Evolutionary conservation across 2,797 vertebrate species (phyloP).

Genomic region (Aulostomus chinensis): DNA sequence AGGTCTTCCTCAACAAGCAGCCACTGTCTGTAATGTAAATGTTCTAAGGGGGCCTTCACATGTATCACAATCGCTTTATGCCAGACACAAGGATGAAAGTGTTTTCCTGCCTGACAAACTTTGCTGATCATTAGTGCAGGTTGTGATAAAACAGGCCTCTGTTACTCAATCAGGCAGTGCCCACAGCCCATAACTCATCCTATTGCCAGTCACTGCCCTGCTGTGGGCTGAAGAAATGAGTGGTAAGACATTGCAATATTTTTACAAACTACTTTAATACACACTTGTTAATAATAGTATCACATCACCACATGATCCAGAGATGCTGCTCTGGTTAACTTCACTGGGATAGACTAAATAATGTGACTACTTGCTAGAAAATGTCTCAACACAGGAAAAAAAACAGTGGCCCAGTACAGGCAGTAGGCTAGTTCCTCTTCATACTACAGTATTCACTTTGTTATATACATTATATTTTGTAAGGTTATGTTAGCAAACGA

Average conservation of each 20-base stretch:
- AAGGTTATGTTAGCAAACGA: too few species aligned
- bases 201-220: slow-evolving; percentile 10
- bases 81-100: slow-evolving; percentile 20
- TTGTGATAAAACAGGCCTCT: slow-evolving; percentile 9
- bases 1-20: not conserved
- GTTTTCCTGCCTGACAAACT: slow-evolving; percentile 38
- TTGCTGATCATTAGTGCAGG: slow-evolving; percentile 41
- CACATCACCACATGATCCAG: not conserved
- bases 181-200: slow-evolving; percentile 27
- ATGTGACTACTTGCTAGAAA: not conserved
- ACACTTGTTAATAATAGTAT: not conserved
- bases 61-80: slow-evolving; percentile 13
- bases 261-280: not conserved
- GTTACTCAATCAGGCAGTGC: slow-evolving; percentile 1
- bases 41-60: not conserved
- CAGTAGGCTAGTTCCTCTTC: not conserved
- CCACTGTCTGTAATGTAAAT: not conserved
- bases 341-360: slow-evolving; percentile 1
- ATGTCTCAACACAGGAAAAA: slow-evolving; percentile 1
- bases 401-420: not conserved
- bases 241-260: not conserved
- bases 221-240: not conserved
- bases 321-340: slow-evolving; percentile 8
- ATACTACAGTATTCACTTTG: not conserved
- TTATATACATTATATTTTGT: too few species aligned